Base-by-base conservation (phyloP, 2,113 vertebrate genomes). In the Campylomormyrus numenius region DNA sequence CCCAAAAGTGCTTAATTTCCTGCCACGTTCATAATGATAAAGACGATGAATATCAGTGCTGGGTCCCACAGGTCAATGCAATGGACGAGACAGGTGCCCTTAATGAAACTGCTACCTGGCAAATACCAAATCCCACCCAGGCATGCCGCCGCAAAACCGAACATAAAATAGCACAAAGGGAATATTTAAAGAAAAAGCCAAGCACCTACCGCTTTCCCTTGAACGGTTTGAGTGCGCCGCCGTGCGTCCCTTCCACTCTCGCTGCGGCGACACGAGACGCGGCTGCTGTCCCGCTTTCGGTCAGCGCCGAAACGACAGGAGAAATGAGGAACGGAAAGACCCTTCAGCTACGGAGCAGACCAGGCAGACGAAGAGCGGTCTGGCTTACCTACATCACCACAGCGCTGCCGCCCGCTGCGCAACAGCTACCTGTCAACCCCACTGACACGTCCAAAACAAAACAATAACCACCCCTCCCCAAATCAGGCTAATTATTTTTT, bases 181-280 rank as follows among this genome's bases (percentile, higher is more conserved):
- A 70, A 31, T 70, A 31, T 11, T 70, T 19, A 80, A 42, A 77
- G 35, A 42, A 39, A 77, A 35, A 19, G 74, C 15, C 15, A 42
- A 19, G 19, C 53, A 88, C 87, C 56, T 88, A 88, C 87, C 87
- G 52, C 87, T 42, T 88, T 80, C 42, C 5, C 39, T 88, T 35
- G 35, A 87, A 56, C 17, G 27, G 50, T 50, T 87, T 56, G 49
- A 53, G 48, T 87, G 31, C 49, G 49, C 35, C 52, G 86, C n/a
- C 45, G 85, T 52, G 49, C 17, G 85, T 48, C n/a, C 85, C 48
- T 52, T 87, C 46, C n/a, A 87, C 50, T 87, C 50, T 52, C 50
- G 50, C 35, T 87, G 86, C 13, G n/a, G 35, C 27, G 53, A 19
- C 27, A 56, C 49, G 1, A 53, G 50, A 27, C 15, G n/a, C n/a